Evolutionary conservation across 1,140 invertebrate genomes (phyloP), one percentile per base, ranked within the genome.

Genomic region (Amyelois transitella): DNA sequence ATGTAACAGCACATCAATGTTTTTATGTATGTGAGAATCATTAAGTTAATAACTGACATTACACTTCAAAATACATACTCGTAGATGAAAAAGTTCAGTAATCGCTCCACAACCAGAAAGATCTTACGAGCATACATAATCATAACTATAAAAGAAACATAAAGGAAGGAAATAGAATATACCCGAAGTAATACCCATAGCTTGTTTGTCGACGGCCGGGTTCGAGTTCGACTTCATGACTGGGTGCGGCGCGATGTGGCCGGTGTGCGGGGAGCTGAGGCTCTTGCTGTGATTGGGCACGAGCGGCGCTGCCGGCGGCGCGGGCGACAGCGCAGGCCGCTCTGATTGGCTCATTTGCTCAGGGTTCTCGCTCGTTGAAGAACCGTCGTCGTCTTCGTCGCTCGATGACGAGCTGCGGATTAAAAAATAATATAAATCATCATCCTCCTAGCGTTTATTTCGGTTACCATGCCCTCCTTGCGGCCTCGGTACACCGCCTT

Each of bases 341-440:
- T 18, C 6, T 17, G 43, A 2, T 2, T 19, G n/a, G 20, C 20
- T 6, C 28, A 18, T 19, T 18, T 43, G 43, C 43, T 82, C 83
- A 19, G 79, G 81, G 55, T 87, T 88, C 64, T 90, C 89, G 55
- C 86, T 89, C 4, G 84, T 84, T 2, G 86, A 80, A 21, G 88
- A 86, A 0, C 79, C 91, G 43, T 91, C 91, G 67, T 92, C 92
- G 56, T 91, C 91, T 43, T 92, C 91, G 55, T 92, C 91, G 60
- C 92, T 92, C 43, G 92, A 93, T 64, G 92, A 92, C 70, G 91
- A 92, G 78, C 89, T 91, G 75, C 14, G 54, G 55, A 52, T 21
- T 51, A 61, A 21, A 53, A 5, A n/a, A 24, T 12, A 3, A 28
- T 28, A 6, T 6, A 6, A 6, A 28, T 28, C 25, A 28, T n/a